Evolutionary conservation across 1,140 invertebrate genomes (phyloP).

Genomic region (Palaemon carinicauda): DNA sequence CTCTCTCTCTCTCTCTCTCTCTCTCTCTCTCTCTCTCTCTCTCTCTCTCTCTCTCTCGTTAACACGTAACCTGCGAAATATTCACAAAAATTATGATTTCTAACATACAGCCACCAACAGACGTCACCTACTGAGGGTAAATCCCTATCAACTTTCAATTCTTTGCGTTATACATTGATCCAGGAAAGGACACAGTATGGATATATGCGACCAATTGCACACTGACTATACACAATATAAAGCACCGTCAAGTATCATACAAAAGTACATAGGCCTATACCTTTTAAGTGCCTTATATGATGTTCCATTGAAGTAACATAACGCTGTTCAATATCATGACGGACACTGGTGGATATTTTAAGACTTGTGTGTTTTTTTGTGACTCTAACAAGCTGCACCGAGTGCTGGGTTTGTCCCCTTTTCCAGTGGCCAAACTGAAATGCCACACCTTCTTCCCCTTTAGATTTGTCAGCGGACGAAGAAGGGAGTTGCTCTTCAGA

Average conservation of each 20-base stretch:
- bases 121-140: too few species aligned
- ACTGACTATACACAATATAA: neutral
- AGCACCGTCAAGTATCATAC: neutral
- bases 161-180: neutral
- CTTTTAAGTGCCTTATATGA: conserved; percentile 50
- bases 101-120: too few species aligned
- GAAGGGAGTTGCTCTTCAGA: too few species aligned
- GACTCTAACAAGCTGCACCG: neutral
- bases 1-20: too few species aligned
- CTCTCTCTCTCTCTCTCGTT: too few species aligned
- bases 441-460: too few species aligned
- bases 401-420: neutral
- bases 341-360: neutral
- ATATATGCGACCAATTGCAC: neutral
- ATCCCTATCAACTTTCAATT: neutral
- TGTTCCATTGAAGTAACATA: conserved; percentile 37
- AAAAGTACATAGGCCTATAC: neutral
- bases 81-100: too few species aligned
- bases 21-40: too few species aligned
- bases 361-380: neutral
- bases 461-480: too few species aligned
- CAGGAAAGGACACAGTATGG: neutral
- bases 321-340: neutral
- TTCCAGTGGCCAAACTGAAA: too few species aligned
- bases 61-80: too few species aligned